phyloP scores from a whole-genome alignment of 1,140 invertebrate species.

The Drosophila pectinifera region DNA sequence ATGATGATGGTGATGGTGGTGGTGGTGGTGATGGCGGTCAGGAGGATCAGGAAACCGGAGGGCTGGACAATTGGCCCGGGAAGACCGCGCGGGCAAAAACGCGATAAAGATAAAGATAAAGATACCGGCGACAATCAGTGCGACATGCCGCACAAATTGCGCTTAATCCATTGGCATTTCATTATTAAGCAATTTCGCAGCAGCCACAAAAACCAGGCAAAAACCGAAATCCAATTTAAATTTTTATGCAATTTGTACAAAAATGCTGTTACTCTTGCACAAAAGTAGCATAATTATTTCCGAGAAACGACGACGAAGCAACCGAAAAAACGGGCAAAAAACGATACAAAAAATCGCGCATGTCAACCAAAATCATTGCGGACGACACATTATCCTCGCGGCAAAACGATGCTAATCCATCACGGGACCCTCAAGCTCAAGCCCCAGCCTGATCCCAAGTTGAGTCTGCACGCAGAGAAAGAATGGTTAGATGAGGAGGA shows the following conservation, averaged over 20 bases:
- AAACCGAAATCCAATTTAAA: slow-evolving; percentile 74
- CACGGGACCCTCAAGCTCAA: slow-evolving; percentile 54
- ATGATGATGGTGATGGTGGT: slow-evolving; percentile 9
- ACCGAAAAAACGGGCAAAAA: slow-evolving; percentile 15
- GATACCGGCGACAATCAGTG: slow-evolving; percentile 55
- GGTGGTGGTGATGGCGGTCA: slow-evolving; percentile 10
- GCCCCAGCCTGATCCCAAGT: slow-evolving; percentile 13
- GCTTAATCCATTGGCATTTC: slow-evolving; percentile 83
- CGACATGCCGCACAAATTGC: slow-evolving; percentile 72
- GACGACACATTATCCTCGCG: slow-evolving; percentile 81
- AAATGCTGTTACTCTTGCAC: slow-evolving; percentile 82
- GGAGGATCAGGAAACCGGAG: slow-evolving; percentile 4
- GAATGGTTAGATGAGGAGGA: background rate
- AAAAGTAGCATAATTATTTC: slow-evolving; percentile 84
- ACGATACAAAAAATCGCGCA: slow-evolving; percentile 45
- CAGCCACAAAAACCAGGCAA: slow-evolving; percentile 14
- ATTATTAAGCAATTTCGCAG: slow-evolving; percentile 79
- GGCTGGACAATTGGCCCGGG: slow-evolving; percentile 29
- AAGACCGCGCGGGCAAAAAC: slow-evolving; percentile 16
- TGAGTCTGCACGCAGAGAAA: slow-evolving; percentile 7
- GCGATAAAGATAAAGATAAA: slow-evolving; percentile 61
- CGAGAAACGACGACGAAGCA: slow-evolving; percentile 50
- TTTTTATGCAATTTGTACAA: slow-evolving; percentile 85
- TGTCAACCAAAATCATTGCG: slow-evolving; percentile 82
- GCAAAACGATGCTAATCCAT: slow-evolving; percentile 83